These are phyloP conservation scores for Seriola rivoliana DNA, from an alignment of 2,113 vertebrate genomes.

Conservation along the genomic window DNA sequence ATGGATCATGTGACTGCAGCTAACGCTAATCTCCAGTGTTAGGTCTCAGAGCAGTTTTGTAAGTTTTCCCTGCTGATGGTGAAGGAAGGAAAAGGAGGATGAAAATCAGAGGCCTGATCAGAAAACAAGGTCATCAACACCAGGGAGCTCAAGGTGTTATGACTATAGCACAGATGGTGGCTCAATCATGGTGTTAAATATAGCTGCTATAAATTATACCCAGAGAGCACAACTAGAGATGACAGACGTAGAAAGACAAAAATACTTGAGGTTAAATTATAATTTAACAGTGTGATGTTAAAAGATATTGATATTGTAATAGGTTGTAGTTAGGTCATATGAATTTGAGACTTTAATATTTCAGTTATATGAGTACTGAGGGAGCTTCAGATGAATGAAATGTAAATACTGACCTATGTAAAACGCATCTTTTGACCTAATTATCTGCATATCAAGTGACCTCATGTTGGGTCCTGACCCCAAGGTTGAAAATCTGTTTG, in stretches of 20 bases:
- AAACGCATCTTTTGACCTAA: too few relatives aligned
- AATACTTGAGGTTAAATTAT: neutral
- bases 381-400: too few relatives aligned
- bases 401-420: too few relatives aligned
- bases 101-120: neutral
- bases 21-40: neutral
- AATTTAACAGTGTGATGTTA: neutral
- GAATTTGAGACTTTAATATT: too few relatives aligned
- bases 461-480: too few relatives aligned
- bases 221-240: neutral
- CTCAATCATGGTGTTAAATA: slow-evolving; percentile 16
- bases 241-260: neutral
- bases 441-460: neutral
- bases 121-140: too few relatives aligned
- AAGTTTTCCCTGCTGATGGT: neutral
- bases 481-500: too few relatives aligned
- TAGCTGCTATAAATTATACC: neutral
- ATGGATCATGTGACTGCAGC: neutral
- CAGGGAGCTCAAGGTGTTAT: neutral
- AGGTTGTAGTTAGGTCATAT: too few relatives aligned
- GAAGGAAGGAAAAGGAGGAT: neutral
- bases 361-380: too few relatives aligned
- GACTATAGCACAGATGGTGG: slow-evolving; percentile 12
- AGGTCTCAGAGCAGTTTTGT: neutral
- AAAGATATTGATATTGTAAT: too few relatives aligned